Evolutionary conservation across 2,113 vertebrate genomes (phyloP).

Genomic region (Oreochromis aureus): DNA sequence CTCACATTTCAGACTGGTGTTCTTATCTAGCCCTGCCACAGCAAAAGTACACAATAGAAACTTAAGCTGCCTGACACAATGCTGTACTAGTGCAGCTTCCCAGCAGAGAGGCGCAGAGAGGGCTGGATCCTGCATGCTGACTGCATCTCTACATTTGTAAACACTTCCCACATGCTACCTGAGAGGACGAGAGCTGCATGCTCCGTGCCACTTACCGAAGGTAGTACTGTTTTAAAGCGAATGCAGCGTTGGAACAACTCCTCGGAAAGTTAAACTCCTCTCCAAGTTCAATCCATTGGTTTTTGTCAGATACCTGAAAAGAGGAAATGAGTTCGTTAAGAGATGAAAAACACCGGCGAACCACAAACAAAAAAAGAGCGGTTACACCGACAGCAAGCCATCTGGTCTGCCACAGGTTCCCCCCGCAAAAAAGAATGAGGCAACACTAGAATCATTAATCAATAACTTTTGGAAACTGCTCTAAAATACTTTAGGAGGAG

Average conservation of each 20-base stretch:
- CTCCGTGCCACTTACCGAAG: slow-evolving; percentile 86
- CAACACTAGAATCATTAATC: slow-evolving; percentile 16
- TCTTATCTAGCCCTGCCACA: background rate
- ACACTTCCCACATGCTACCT: slow-evolving; percentile 72
- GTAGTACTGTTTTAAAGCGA: slow-evolving; percentile 99
- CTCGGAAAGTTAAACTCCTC: slow-evolving; percentile 98
- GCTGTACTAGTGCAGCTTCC: background rate
- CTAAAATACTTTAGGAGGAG: background rate
- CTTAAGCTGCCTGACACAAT: background rate
- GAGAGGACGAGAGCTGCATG: slow-evolving; percentile 13
- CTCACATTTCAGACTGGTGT: background rate
- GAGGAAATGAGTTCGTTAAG: background rate
- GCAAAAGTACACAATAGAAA: background rate
- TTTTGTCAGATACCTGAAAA: slow-evolving; percentile 95
- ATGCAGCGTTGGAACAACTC: slow-evolving; percentile 98
- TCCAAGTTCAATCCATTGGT: slow-evolving; percentile 95
- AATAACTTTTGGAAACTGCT: slow-evolving; percentile 45
- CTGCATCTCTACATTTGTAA: slow-evolving; percentile 65
- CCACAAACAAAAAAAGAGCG: slow-evolving; percentile 23
- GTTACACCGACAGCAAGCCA: slow-evolving; percentile 15
- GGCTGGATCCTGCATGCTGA: slow-evolving; percentile 23
- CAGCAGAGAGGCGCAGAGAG: background rate
- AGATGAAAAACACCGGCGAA: background rate
- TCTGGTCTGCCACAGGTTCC: slow-evolving; percentile 41
- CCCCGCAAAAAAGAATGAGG: background rate